Evolutionary conservation across 1,140 invertebrate genomes (phyloP).

Genomic region (Philotrypesis tridentata): DNA sequence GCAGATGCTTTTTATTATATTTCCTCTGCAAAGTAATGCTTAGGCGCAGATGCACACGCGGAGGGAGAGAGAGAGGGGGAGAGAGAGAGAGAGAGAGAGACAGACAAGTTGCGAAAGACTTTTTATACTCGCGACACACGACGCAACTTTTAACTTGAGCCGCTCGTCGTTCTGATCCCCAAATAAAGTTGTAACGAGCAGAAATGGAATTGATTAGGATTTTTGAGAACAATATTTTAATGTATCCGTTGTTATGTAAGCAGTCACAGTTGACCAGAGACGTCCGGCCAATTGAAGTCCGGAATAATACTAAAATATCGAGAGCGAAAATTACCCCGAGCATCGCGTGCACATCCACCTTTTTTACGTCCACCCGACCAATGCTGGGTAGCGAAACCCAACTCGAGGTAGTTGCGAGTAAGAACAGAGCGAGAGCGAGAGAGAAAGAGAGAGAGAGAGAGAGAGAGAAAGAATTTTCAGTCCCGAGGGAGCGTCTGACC

Average conservation of each 20-base stretch:
- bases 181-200: background rate
- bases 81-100: too few species aligned
- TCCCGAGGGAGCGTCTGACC: slow-evolving; percentile 64
- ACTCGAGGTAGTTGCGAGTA: slow-evolving; percentile 69
- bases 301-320: background rate
- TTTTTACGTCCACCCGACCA: background rate
- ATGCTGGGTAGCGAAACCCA: slow-evolving; percentile 69
- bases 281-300: background rate
- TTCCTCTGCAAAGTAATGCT: background rate
- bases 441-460: too few species aligned
- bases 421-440: too few species aligned
- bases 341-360: background rate
- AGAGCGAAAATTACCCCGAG: background rate
- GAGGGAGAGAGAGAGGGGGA: too few species aligned
- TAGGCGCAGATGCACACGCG: too few species aligned
- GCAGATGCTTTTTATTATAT: background rate
- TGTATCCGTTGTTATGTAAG: too few species aligned
- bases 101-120: background rate
- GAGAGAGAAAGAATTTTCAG: slow-evolving; percentile 53
- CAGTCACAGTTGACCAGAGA: background rate
- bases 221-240: background rate
- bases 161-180: background rate
- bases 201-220: background rate
- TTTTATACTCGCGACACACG: background rate
- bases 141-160: background rate